Conservation (phyloP, 2,888 invertebrate genomes). For the Tetanocera ferruginea region DNA sequence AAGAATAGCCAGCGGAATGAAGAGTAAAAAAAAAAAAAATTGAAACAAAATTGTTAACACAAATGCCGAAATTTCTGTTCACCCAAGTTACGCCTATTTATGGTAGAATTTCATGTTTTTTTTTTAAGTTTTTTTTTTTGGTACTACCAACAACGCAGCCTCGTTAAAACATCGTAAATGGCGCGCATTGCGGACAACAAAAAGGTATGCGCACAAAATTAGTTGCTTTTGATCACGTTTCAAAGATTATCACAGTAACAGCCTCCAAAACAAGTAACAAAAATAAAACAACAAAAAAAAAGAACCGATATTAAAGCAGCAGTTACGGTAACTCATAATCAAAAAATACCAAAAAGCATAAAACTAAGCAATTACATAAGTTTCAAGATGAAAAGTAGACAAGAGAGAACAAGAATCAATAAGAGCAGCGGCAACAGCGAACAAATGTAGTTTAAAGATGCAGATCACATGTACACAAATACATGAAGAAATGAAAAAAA, state of each 20-base stretch:
- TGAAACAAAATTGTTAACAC: neutral
- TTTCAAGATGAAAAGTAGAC: neutral
- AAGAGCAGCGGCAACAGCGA: neutral
- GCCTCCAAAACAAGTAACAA: neutral
- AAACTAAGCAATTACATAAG: neutral
- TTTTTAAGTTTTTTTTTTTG: neutral
- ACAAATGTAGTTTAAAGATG: neutral
- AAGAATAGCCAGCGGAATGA: neutral
- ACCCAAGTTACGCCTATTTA: too few species aligned
- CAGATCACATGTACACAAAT: neutral
- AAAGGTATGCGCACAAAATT: neutral
- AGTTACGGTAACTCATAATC: constrained; percentile 10
- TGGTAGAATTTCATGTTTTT: neutral
- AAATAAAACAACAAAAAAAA: neutral
- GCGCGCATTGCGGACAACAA: neutral
- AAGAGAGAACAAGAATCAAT: neutral
- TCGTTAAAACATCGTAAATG: neutral
- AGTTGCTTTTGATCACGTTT: constrained; percentile 4
- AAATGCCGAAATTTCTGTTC: too few species aligned
- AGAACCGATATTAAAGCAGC: neutral
- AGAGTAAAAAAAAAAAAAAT: neutral
- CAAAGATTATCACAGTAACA: constrained; percentile 3
- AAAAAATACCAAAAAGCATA: constrained; percentile 1
- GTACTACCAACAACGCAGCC: neutral
- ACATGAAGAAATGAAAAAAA: neutral